Conservation (phyloP, 2,797 vertebrate species). For the Pagetopsis macropterus region DNA sequence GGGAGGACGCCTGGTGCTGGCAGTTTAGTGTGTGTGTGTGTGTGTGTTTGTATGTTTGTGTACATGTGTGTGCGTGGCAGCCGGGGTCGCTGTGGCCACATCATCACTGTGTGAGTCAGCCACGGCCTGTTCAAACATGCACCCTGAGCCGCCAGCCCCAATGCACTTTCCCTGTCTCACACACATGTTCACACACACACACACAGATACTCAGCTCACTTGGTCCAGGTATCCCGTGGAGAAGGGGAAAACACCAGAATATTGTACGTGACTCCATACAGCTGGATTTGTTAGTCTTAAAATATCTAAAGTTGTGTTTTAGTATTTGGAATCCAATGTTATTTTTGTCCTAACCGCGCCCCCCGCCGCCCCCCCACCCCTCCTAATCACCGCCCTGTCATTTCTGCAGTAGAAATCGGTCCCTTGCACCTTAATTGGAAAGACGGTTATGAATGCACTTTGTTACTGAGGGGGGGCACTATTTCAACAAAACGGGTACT, state of each 20-base stretch:
- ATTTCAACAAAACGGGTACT: conserved; percentile 87
- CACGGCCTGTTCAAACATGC: conserved; percentile 83
- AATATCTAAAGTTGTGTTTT: conserved; percentile 38
- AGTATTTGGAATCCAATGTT: conserved; percentile 35
- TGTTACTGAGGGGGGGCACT: conserved; percentile 84
- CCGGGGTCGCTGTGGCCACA: conserved; percentile 80
- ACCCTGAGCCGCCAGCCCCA: conserved; percentile 78
- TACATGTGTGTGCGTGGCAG: conserved; percentile 67
- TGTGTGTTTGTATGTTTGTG: conserved; percentile 64
- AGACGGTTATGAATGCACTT: conserved; percentile 83
- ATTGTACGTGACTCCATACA: conserved; percentile 43
- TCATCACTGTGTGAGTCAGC: conserved; percentile 82
- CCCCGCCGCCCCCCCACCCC: too few species aligned
- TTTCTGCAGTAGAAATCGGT: conserved; percentile 64
- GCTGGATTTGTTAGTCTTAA: conserved; percentile 61
- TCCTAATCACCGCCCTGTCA: background rate
- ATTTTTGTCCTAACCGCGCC: background rate
- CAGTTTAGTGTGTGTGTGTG: conserved; percentile 67
- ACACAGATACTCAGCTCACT: conserved; percentile 22
- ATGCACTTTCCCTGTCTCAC: conserved; percentile 66
- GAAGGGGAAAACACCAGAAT: conserved; percentile 49
- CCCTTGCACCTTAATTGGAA: conserved; percentile 81
- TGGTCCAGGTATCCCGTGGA: conserved; percentile 63
- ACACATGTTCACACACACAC: conserved; percentile 24
- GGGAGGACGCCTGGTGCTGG: conserved; percentile 72